Evolutionary conservation across 1,140 invertebrate species (phyloP), one percentile per base, ranked within the genome.

Genomic region (Drosophila rufa): DNA sequence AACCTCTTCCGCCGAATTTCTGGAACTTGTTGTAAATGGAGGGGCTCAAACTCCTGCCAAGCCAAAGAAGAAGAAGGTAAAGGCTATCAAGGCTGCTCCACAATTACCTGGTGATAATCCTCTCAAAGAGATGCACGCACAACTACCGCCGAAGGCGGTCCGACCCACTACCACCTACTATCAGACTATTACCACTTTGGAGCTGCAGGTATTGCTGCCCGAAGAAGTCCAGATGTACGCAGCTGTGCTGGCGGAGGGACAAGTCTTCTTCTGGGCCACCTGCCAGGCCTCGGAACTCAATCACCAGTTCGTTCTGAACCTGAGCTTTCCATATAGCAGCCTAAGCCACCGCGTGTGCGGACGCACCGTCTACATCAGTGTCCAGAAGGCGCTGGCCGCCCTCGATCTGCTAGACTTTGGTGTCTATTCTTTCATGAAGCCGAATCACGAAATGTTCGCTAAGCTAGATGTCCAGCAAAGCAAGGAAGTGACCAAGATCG

Each of bases 401-500:
- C 6, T 19, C 2, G 71, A 77, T 66, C 71, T 73, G 4, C 17
- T 83, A 14, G 22, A 61, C 3, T 84, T 84, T 15, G 17, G 40
- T 11, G 70, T 30, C 7, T 68, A 83, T 22, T 61, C 59, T 15
- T 84, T 83, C 17, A 70, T 84, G 51, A 76, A 80, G n/a, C 48
- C 70, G 8, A 68, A 83, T 33, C 46, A 67, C n/a, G 80, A 83
- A 8, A 75, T 71, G 27, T 25, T 79, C 1, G 15, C 36, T n/a
- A 14, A 14, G 14, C 14, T 71, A 4, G 81, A 79, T 4, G 48
- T 57, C 1, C 19, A 58, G 12, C 27, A 30, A 27, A 15, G 15
- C 14, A 4, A 4, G 8, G 5, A 12, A 33, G 3, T 22, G 9
- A 5, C 14, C 2, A 9, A 15, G 2, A 9, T 12, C 15, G 19